phyloP scores from a whole-genome alignment of 1,140 invertebrate species.

The Nebria ingens region DNA sequence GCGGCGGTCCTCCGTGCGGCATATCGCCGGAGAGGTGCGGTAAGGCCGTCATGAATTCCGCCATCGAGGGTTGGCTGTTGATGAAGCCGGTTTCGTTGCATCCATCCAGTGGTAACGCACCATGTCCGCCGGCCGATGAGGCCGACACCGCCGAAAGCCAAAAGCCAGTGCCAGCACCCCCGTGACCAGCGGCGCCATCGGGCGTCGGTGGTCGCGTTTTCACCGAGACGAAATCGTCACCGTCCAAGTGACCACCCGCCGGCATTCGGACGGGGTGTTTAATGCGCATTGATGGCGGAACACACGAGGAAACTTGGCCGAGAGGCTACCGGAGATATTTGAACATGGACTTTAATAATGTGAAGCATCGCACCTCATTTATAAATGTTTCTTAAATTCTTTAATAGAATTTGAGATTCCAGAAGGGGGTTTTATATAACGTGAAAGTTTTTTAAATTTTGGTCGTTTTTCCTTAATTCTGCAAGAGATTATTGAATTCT shows the following conservation, averaged over 20 bases:
- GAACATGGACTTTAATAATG: too few relatives aligned
- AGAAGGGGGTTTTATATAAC: too few relatives aligned
- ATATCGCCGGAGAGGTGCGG: slow-evolving; percentile 53
- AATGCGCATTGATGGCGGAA: slow-evolving; percentile 28
- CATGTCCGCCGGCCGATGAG: slow-evolving; percentile 20
- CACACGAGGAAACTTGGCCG: too few relatives aligned
- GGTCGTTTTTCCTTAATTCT: too few relatives aligned
- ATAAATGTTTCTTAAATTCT: too few relatives aligned
- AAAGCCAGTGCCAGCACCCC: slow-evolving; percentile 27
- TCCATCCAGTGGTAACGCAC: slow-evolving; percentile 26
- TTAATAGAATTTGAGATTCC: too few relatives aligned
- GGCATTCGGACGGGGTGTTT: slow-evolving; percentile 32
- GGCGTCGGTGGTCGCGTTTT: slow-evolving; percentile 32
- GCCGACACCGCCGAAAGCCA: slow-evolving; percentile 31
- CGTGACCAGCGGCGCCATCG: slow-evolving; percentile 11
- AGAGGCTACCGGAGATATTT: too few relatives aligned
- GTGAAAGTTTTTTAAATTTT: too few relatives aligned
- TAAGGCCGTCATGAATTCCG: slow-evolving; percentile 78
- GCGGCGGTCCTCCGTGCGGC: slow-evolving; percentile 37
- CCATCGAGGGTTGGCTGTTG: slow-evolving; percentile 85
- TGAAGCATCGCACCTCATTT: too few relatives aligned
- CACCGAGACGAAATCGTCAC: slow-evolving; percentile 33
- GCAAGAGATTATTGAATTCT: too few relatives aligned
- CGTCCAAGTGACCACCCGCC: slow-evolving; percentile 32
- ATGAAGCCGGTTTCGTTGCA: slow-evolving; percentile 77